Evolutionary conservation across 2,113 vertebrate genomes (phyloP).

Genomic region (Campylomormyrus numenius): DNA sequence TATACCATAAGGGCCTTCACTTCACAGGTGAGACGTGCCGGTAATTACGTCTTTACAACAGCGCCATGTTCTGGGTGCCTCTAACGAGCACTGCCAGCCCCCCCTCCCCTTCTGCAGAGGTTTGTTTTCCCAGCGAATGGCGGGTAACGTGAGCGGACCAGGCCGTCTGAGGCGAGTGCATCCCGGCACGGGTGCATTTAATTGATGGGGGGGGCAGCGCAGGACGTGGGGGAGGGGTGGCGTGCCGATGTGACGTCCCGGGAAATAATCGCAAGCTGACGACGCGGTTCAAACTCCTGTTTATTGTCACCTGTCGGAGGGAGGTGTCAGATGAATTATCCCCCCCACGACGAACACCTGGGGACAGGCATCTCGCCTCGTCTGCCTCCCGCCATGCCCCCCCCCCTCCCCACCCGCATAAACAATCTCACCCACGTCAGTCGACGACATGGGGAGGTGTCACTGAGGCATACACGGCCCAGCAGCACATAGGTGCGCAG

Average conservation of each 20-base stretch:
- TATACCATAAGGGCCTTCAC: constrained; percentile 49
- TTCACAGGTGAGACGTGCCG: constrained; percentile 46
- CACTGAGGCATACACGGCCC: neutral
- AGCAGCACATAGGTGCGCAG: neutral
- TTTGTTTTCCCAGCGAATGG: constrained; percentile 54
- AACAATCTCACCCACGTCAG: neutral
- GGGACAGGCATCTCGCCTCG: neutral
- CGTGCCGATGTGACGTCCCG: constrained; percentile 47
- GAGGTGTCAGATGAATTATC: constrained; percentile 37
- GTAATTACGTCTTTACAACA: constrained; percentile 62
- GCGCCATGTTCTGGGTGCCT: constrained; percentile 53
- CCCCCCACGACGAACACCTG: neutral
- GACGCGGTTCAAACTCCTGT: constrained; percentile 39
- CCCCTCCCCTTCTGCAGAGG: constrained; percentile 50
- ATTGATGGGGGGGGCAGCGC: constrained; percentile 55
- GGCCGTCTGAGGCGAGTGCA: constrained; percentile 44
- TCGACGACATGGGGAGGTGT: neutral
- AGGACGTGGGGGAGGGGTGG: constrained; percentile 25
- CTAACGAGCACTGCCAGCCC: constrained; percentile 52
- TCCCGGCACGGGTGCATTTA: constrained; percentile 59
- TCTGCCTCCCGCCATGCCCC: neutral
- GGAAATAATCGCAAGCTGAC: constrained; percentile 42
- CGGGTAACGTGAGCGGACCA: neutral
- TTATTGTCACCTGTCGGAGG: constrained; percentile 41
- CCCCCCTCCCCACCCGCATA: neutral